These are phyloP conservation scores for Holacanthella duospinosa DNA, from an alignment of 2,888 invertebrate species.

Conservation along the genomic window DNA sequence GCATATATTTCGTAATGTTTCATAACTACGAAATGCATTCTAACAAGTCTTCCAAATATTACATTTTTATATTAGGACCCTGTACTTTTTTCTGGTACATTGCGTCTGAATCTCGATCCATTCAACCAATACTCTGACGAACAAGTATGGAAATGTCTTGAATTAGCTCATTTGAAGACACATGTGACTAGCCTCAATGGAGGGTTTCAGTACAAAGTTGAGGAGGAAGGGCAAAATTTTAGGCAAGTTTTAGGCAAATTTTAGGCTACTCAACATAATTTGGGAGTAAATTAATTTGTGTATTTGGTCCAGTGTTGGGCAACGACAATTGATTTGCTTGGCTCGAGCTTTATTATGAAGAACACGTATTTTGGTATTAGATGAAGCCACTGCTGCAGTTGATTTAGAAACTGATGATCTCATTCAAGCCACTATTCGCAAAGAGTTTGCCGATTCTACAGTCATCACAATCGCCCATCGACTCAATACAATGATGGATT, in stretches of 20 bases:
- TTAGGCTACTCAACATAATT: not conserved
- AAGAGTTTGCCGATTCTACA: conserved; percentile 75
- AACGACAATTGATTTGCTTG: conserved; percentile 32
- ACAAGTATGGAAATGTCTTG: conserved; percentile 48
- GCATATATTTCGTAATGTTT: no score
- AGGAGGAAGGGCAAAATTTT: conserved; percentile 41
- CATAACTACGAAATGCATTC: no score
- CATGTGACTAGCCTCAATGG: conserved; percentile 39
- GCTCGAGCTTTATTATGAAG: conserved; percentile 32
- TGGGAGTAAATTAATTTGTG: no score
- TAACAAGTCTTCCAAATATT: no score
- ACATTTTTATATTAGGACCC: conserved; percentile 47
- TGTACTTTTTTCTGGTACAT: conserved; percentile 49
- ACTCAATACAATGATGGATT: conserved; percentile 84
- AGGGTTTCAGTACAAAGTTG: conserved; percentile 40
- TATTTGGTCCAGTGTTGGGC: conserved; percentile 42
- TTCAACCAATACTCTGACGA: conserved; percentile 45
- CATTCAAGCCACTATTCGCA: conserved; percentile 65
- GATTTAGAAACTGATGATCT: conserved; percentile 84
- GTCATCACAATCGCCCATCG: conserved; percentile 87
- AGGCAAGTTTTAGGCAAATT: conserved; percentile 30
- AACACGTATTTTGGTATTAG: conserved; percentile 27
- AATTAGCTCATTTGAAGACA: conserved; percentile 46
- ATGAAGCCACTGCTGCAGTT: conserved; percentile 69
- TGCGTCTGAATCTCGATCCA: conserved; percentile 51